Conservation (phyloP, 2,113 vertebrate species). For the Aptenodytes forsteri region DNA sequence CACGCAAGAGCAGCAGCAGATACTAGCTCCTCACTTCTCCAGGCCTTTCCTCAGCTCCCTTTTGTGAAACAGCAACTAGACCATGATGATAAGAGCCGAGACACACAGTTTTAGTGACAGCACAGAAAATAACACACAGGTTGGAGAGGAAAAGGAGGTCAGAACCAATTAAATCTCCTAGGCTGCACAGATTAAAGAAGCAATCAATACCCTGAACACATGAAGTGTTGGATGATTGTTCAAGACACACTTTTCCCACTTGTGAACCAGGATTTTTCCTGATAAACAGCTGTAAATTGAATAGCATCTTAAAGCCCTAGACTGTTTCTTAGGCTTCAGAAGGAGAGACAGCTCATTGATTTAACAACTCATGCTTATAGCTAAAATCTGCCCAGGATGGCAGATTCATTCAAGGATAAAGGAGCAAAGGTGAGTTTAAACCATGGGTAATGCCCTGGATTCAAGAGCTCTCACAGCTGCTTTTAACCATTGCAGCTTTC, state of each 20-base stretch:
- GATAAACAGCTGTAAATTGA: background rate
- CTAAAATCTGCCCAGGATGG: background rate
- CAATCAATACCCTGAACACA: background rate
- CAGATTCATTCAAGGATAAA: background rate
- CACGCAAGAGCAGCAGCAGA: rapidly evolving
- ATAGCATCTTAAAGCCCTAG: background rate
- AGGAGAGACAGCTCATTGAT: background rate
- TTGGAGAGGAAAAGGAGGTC: background rate
- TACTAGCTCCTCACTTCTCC: background rate
- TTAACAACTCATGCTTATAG: background rate
- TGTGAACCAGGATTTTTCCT: background rate
- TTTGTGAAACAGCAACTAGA: background rate
- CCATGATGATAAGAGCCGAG: background rate
- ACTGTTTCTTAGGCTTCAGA: background rate
- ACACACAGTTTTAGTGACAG: background rate
- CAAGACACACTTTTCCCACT: background rate
- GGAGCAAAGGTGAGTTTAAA: background rate
- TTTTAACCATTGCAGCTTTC: background rate
- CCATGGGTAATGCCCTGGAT: background rate
- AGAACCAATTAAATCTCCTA: background rate
- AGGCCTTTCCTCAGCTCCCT: background rate
- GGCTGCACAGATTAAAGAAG: background rate
- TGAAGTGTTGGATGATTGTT: background rate
- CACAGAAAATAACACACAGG: background rate
- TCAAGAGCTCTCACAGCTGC: background rate